phyloP scores from a whole-genome alignment of 1,140 invertebrate genomes.

The Cardiocondyla obscurior region DNA sequence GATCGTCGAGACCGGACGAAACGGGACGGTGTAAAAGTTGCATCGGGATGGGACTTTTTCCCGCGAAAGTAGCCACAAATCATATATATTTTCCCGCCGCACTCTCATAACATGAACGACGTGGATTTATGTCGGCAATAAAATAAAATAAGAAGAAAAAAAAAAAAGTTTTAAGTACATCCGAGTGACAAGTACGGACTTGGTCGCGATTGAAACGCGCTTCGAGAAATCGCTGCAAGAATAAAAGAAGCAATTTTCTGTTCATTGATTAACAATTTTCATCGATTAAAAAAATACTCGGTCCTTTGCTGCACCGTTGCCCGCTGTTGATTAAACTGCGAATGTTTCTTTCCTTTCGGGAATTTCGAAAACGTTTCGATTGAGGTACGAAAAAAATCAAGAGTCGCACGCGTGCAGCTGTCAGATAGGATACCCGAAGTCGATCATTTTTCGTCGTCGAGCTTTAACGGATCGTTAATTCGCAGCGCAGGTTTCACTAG shows the following conservation, averaged over 20 bases:
- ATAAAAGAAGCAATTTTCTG: not conserved
- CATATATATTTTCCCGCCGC: slow-evolving; percentile 20
- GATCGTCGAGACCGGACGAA: slow-evolving; percentile 3
- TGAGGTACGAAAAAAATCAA: not conserved
- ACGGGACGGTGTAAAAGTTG: slow-evolving; percentile 36
- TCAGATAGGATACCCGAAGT: not conserved
- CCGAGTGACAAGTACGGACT: not conserved
- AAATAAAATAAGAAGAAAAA: not conserved
- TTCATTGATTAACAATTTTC: not conserved
- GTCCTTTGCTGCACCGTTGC: not conserved
- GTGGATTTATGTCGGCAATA: slow-evolving; percentile 13
- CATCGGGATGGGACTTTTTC: slow-evolving; percentile 1
- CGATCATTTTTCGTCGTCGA: slow-evolving; percentile 45
- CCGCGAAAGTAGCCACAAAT: slow-evolving; percentile 18
- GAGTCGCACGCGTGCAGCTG: not conserved
- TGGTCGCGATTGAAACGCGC: not conserved
- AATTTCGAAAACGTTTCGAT: not conserved
- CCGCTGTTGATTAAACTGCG: slow-evolving; percentile 22
- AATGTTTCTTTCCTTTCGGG: not conserved
- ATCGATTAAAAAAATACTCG: not conserved
- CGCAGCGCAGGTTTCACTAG: not conserved
- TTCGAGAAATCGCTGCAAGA: not conserved
- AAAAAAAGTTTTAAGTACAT: not conserved
- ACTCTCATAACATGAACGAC: not conserved
- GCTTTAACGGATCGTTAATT: slow-evolving; percentile 37